These are phyloP conservation scores for Tetropium fuscum DNA, from an alignment of 2,888 invertebrate species.

Conservation along the genomic window DNA sequence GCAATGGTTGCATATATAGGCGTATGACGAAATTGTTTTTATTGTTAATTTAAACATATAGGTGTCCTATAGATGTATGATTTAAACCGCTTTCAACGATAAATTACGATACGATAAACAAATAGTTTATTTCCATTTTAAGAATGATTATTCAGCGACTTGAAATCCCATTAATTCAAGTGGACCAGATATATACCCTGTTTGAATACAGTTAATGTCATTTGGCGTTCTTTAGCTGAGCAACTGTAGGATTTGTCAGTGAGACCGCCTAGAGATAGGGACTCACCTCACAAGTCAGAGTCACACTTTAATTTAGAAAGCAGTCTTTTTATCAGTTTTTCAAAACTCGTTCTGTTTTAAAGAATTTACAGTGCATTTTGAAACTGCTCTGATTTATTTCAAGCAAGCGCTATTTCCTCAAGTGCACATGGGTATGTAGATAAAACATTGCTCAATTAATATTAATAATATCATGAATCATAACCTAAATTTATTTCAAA, in stretches of 20 bases:
- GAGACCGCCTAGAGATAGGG: neutral
- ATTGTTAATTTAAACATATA: too few relatives aligned
- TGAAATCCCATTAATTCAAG: slow-evolving; percentile 14
- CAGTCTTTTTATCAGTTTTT: slow-evolving; percentile 17
- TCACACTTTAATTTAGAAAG: slow-evolving; percentile 13
- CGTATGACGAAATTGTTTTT: too few relatives aligned
- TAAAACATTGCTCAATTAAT: too few relatives aligned
- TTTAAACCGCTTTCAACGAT: neutral
- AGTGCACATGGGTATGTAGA: too few relatives aligned
- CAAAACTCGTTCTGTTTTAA: slow-evolving; percentile 12
- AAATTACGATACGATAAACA: slow-evolving; percentile 7
- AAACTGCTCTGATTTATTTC: neutral
- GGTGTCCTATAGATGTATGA: too few relatives aligned
- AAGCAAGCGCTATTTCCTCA: too few relatives aligned
- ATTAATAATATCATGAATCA: too few relatives aligned
- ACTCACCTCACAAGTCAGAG: neutral
- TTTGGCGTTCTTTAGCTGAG: too few relatives aligned
- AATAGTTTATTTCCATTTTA: slow-evolving; percentile 25
- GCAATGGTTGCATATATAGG: too few relatives aligned
- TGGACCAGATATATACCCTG: slow-evolving; percentile 5
- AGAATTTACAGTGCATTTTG: slow-evolving; percentile 5
- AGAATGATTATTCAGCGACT: slow-evolving; percentile 23
- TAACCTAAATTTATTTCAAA: too few relatives aligned
- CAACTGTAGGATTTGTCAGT: slow-evolving; percentile 21
- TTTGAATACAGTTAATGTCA: too few relatives aligned